phyloP scores from a whole-genome alignment of 2,888 invertebrate genomes.

The Ceramica pisi region DNA sequence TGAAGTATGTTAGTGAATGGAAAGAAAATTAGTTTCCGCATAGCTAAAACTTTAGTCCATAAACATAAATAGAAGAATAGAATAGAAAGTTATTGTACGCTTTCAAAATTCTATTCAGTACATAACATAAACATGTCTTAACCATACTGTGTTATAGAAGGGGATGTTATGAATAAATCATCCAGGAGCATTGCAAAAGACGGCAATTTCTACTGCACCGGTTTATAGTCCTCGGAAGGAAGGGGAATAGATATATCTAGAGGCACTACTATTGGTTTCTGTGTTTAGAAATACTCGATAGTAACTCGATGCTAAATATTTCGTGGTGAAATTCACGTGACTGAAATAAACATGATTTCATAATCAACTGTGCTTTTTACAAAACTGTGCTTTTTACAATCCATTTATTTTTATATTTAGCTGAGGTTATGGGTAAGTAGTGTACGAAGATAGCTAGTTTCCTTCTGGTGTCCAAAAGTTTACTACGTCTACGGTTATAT shows the following conservation, averaged over 20 bases:
- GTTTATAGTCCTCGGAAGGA: conserved; percentile 73
- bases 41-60: conserved; percentile 60
- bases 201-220: conserved; percentile 76
- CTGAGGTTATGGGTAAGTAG: no score
- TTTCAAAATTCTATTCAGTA: conserved; percentile 64
- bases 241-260: conserved; percentile 67
- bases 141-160: conserved; percentile 68
- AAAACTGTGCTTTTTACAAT: no score
- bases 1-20: conserved; percentile 57
- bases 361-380: neutral
- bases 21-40: conserved; percentile 65
- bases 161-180: conserved; percentile 80
- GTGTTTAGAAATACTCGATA: conserved; percentile 27
- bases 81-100: conserved; percentile 56
- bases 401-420: no score
- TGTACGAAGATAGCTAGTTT: no score
- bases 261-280: conserved; percentile 52
- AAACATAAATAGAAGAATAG: conserved; percentile 64
- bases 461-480: no score
- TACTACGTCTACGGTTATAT: no score
- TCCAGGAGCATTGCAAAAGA: conserved; percentile 74
- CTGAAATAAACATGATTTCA: neutral
- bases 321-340: neutral
- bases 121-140: conserved; percentile 67
- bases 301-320: conserved; percentile 1